Evolutionary conservation across 2,113 vertebrate genomes (phyloP).

Genomic region (Bubalus kerabau): DNA sequence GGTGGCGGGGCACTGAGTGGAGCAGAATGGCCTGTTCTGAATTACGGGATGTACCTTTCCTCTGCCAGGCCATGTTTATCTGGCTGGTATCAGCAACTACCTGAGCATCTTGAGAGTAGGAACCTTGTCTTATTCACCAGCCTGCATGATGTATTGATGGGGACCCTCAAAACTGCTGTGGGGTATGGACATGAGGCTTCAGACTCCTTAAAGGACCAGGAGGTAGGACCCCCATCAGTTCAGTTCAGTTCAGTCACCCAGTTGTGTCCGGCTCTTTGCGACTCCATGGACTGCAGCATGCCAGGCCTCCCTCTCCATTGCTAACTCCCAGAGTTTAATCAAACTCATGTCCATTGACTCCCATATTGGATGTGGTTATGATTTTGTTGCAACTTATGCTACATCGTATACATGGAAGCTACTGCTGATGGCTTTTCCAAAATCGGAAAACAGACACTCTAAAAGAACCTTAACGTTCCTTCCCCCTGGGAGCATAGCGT

Average conservation of each 20-base stretch:
- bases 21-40: background rate
- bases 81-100: background rate
- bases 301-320: background rate
- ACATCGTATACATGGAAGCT: background rate
- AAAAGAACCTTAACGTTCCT: background rate
- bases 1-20: fast-evolving
- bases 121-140: background rate
- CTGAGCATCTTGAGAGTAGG: background rate
- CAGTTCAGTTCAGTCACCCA: background rate
- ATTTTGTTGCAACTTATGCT: background rate
- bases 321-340: background rate
- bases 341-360: background rate
- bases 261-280: background rate
- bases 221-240: background rate
- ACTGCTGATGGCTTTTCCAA: background rate
- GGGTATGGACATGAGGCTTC: background rate
- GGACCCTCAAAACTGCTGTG: background rate
- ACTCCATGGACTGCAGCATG: background rate
- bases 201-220: background rate
- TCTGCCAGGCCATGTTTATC: background rate
- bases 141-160: background rate
- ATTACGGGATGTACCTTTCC: fast-evolving
- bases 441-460: background rate
- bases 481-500: background rate
- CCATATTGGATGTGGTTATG: background rate